A percentile compares a stretch with the other conserved stretches of the same genome.
Conservation (phyloP, 2,888 invertebrate genomes). For the Conistra vaccinii region DNA sequence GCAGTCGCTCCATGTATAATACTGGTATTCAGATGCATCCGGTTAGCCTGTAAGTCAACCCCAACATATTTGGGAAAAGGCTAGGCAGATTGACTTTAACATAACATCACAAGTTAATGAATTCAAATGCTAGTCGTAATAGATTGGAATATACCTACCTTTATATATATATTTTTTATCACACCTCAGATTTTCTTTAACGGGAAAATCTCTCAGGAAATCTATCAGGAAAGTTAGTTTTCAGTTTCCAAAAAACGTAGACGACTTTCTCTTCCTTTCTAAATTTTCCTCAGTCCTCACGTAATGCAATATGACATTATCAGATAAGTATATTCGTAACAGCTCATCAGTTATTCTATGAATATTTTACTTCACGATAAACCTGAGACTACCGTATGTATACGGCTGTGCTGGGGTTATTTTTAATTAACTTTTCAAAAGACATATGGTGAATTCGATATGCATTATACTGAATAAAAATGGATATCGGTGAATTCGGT, state of each 20-base stretch:
- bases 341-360: conserved; percentile 66
- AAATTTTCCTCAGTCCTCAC: not conserved
- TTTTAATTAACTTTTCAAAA: conserved; percentile 51
- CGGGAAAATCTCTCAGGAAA: not conserved
- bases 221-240: not conserved
- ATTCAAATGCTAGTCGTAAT: not conserved
- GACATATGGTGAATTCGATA: conserved; percentile 27
- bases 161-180: too few relatives aligned
- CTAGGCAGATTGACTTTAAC: too few relatives aligned
- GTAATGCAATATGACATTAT: conserved; percentile 42
- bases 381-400: conserved; percentile 28
- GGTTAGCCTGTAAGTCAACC: too few relatives aligned
- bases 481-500: not conserved
- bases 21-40: too few relatives aligned
- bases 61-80: too few relatives aligned
- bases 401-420: not conserved
- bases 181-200: not conserved
- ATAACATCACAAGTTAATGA: not conserved
- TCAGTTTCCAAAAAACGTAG: not conserved
- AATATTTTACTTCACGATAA: conserved; percentile 62
- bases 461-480: conserved; percentile 20
- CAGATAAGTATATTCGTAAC: conserved; percentile 46
- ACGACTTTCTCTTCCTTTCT: not conserved
- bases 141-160: not conserved
- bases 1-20: too few relatives aligned